Conservation (phyloP, 2,113 vertebrate species). For the Salvator merianae region DNA sequence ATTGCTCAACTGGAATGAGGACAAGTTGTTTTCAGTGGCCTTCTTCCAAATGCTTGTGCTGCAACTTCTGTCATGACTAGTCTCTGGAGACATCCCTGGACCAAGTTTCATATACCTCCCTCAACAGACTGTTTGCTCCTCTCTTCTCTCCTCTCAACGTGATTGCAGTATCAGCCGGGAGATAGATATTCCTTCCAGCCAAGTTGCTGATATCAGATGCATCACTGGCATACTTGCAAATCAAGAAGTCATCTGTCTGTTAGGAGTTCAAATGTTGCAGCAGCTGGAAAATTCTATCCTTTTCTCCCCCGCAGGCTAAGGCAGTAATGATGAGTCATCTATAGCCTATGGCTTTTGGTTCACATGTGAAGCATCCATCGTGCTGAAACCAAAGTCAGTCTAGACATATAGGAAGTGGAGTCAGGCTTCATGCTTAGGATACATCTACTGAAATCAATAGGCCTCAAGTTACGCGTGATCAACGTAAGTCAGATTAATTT, state of each 20-base stretch:
- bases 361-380: too few relatives aligned
- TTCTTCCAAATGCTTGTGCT: constrained; percentile 73
- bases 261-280: neutral
- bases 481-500: too few relatives aligned
- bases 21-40: constrained; percentile 78
- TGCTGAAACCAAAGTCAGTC: neutral
- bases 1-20: constrained; percentile 80
- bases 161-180: constrained; percentile 23
- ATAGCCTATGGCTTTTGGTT: neutral
- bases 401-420: neutral
- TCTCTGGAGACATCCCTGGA: constrained; percentile 73
- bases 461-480: too few relatives aligned
- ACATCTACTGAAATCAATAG: neutral
- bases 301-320: too few relatives aligned
- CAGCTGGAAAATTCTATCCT: neutral
- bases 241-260: neutral
- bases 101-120: constrained; percentile 65
- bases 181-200: constrained; percentile 31
- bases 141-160: constrained; percentile 34
- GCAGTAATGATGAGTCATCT: neutral
- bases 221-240: constrained; percentile 42
- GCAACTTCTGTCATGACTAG: constrained; percentile 77
- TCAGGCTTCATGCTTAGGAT: neutral
- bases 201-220: constrained; percentile 33
- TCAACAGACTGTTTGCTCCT: constrained; percentile 51